Conservation (phyloP, 37 sponge, comb jelly and placozoan genomes). For the Beroe forskalii region DNA sequence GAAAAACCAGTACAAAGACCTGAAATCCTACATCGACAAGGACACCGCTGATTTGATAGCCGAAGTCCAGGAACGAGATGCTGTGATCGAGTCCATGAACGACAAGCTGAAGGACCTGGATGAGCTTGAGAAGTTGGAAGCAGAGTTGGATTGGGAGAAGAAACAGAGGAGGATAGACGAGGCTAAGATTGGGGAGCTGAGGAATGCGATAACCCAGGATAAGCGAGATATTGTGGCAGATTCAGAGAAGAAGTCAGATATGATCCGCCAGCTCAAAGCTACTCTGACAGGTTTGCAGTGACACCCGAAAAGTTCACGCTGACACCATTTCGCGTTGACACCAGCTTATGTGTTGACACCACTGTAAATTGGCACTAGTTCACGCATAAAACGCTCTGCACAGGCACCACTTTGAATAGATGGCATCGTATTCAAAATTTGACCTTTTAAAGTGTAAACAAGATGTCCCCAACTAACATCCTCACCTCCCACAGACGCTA, state of each 20-base stretch:
- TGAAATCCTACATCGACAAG: slow-evolving; percentile 55
- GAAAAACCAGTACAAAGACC: slow-evolving; percentile 53
- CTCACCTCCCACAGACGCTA: slow-evolving; percentile 22
- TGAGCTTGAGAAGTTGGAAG: slow-evolving; percentile 1
- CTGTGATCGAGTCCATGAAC: slow-evolving; percentile 63
- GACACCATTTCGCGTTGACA: too few relatives aligned
- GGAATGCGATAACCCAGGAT: slow-evolving; percentile 27
- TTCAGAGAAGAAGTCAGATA: slow-evolving; percentile 47
- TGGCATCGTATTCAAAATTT: too few relatives aligned
- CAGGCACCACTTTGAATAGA: too few relatives aligned
- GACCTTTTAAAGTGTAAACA: too few relatives aligned
- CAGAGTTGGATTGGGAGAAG: slow-evolving; percentile 58
- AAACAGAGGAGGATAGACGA: slow-evolving; percentile 46
- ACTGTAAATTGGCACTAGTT: too few relatives aligned
- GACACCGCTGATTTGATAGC: slow-evolving; percentile 55
- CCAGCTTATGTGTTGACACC: too few relatives aligned
- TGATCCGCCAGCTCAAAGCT: slow-evolving; percentile 56
- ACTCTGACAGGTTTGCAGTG: slow-evolving; percentile 40
- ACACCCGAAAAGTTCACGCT: too few relatives aligned
- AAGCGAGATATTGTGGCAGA: slow-evolving; percentile 60
- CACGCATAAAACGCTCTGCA: too few relatives aligned
- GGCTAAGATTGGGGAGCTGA: slow-evolving; percentile 31
- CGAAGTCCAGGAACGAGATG: slow-evolving; percentile 52
- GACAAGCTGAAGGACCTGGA: slow-evolving; percentile 52
- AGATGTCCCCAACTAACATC: too few relatives aligned